phyloP scores from a whole-genome alignment of 2,113 vertebrate genomes.

The Sarotherodon lohbergeri region DNA sequence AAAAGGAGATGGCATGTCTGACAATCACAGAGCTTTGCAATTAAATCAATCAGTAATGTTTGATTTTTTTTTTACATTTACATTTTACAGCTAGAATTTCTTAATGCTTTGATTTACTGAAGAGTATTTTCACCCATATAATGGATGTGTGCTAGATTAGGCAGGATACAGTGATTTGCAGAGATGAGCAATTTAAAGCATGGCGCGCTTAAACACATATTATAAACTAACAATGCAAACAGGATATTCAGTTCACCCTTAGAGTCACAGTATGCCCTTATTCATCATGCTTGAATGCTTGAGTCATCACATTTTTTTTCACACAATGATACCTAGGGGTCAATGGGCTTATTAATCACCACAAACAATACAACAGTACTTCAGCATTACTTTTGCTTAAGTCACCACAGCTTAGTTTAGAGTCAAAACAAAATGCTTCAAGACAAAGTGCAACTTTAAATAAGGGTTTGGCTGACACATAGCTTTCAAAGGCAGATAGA shows the following conservation, averaged over 20 bases:
- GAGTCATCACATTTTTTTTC: slow-evolving; percentile 3
- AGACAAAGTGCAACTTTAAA: not conserved
- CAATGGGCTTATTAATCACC: not conserved
- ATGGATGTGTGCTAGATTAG: not conserved
- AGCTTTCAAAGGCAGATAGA: not conserved
- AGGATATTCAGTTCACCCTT: not conserved
- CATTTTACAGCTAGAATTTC: not conserved
- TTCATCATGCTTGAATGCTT: not conserved
- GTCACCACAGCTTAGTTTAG: not conserved
- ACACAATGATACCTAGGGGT: not conserved
- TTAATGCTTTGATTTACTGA: not conserved
- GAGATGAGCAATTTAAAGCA: not conserved
- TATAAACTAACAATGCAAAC: not conserved
- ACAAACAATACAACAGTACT: not conserved
- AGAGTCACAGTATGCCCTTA: not conserved
- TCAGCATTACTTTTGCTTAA: not conserved
- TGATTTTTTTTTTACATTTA: not conserved
- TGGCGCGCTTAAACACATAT: not conserved
- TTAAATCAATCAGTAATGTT: not conserved
- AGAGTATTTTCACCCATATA: not conserved
- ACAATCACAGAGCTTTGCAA: not conserved
- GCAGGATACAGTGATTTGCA: not conserved
- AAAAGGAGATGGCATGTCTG: not conserved
- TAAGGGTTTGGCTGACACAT: not conserved
- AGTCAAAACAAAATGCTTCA: not conserved